Base-by-base conservation (phyloP, 2,888 invertebrate species). In the Diplolepis rosae region DNA sequence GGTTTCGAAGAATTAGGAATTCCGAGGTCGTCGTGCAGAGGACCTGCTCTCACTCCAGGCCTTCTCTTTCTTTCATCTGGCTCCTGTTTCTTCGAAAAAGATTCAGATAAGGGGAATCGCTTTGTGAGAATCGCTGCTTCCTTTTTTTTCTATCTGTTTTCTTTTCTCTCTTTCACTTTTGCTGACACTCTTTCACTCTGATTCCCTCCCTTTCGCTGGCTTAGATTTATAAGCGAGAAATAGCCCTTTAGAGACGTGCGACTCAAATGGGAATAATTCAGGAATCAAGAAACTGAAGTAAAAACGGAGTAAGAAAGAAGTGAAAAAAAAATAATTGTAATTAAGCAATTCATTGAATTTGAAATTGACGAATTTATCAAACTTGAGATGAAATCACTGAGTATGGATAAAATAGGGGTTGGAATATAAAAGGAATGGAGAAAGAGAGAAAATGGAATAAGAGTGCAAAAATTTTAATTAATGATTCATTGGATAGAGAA, bases 1-100 rank as follows among this genome's bases (percentile, higher is more conserved):
- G 87, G 85, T 88, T 88, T 88, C 87, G 88, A 85, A 84, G 88
- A 88, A 88, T 88, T 87, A 87, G 87, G 88, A 88, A 88, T 88
- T 87, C 88, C 88, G 87, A 86, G 84, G 85, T 82, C 84, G 83
- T 82, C 79, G 76, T 76, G 77, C 72, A 69, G 71, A 66, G 71
- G 75, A 72, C 73, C 52, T 73, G 73, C 72, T 68, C 54, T 52
- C 15, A 56, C 66, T 69, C 35, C 50, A 13, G 13, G 3, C 22
- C 27, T 66, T 24, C 65, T 67, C 54, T 73, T 50, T 67, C 50
- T 69, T 71, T 65, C 56, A 54, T 75, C 70, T 68, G 54, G 68
- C 68, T 73, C 73, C 73, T 66, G 76, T 71, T 77, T 74, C 70
- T 71, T 71, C 56, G 70, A 69, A 65, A 70, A 69, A 61, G 73